These are phyloP conservation scores for Telmatochromis sp. DNA, from an alignment of 2,113 vertebrate species.

Conservation along the genomic window DNA sequence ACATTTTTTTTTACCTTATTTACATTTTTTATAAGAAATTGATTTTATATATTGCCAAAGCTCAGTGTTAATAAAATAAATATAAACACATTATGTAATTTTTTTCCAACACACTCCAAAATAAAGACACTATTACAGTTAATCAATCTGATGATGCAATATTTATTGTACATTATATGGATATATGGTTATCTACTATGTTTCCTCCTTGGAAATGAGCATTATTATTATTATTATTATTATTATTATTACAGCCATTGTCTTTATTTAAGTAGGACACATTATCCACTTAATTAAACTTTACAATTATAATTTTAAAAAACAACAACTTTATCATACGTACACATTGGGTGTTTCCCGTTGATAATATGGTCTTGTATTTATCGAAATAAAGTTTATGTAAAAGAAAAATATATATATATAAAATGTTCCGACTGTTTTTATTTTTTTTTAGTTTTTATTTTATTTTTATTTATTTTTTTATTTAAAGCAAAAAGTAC, in stretches of 20 bases:
- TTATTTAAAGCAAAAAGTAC: neutral
- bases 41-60: neutral
- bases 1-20: accelerated
- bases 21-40: neutral
- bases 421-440: neutral
- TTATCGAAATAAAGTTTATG: neutral
- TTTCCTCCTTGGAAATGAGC: neutral
- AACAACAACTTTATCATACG: accelerated
- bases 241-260: neutral
- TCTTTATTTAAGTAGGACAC: neutral
- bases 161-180: neutral
- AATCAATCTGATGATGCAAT: accelerated
- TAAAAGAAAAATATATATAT: neutral
- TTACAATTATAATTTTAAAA: accelerated
- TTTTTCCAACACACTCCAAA: accelerated
- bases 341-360: neutral
- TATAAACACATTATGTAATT: neutral
- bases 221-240: neutral
- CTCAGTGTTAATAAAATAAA: neutral
- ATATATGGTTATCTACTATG: accelerated
- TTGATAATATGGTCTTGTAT: neutral
- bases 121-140: neutral
- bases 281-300: neutral
- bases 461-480: neutral
- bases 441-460: accelerated